Evolutionary conservation across 2,113 vertebrate genomes (phyloP), one percentile per base, ranked within the genome.

Genomic region (Microtus richardsoni): DNA sequence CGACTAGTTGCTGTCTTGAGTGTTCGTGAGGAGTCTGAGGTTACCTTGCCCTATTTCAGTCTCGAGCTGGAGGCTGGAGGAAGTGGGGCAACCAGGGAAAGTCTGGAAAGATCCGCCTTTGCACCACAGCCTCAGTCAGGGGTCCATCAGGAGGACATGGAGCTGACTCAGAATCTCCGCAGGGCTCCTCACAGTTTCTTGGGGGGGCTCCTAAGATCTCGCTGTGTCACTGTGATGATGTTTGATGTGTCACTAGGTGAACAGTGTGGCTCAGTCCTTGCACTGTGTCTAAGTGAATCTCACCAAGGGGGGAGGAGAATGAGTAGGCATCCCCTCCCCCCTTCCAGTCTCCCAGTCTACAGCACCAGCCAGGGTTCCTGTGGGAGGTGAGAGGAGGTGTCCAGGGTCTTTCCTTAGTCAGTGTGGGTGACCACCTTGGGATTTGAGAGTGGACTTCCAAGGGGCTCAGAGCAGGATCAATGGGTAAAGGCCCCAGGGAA

Each of bases 61-160:
- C 79, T 41, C 66, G 85, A 89, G 89, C 90, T 74, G 96, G 96
- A 83, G 96, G 91, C 93, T 58, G 78, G 88, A 95, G 97, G 97
- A 97, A 95, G 49, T 85, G 84, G 24, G 78, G 93, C 62, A 12
- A 64, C 78, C 22, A 1, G 93, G 75, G 60, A 26, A 86, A 24
- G 91, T 92, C 96, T 95, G 12, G 7, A 36, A 44, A 49, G 84
- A 47, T n/a, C 96, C 54, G 0, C 92, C 85, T 70, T 91, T 86
- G 0, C 12, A 0, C 4, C 39, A 82, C 82, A 49, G 82, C 22
- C 5, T 4, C 41, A 1, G n/a, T 36, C 86, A 68, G 91, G 66
- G 28, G 94, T 87, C 91, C 41, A 2, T 64, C 26, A 1, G 0
- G 11, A 17, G 91, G 91, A 13, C 87, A 54, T 82, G 5, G 28